Conservation (phyloP, 2,797 vertebrate genomes). For the Onychomys torridus region DNA sequence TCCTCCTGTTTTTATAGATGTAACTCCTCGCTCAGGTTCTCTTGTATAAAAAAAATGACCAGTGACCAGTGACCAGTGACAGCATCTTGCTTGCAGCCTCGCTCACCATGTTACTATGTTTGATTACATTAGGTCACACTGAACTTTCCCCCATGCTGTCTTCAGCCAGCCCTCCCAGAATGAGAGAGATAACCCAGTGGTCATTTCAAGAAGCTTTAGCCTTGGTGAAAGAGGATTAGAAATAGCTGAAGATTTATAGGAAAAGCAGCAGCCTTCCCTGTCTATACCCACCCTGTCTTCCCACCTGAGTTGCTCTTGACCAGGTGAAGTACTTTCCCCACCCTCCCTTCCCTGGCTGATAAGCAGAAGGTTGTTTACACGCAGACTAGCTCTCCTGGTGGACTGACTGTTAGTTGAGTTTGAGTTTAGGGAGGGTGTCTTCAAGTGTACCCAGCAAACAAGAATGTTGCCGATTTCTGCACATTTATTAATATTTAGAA, state of each 20-base stretch:
- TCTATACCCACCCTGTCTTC: background rate
- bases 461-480: background rate
- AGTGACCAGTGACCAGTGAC: background rate
- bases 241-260: constrained; percentile 49
- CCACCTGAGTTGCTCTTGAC: constrained; percentile 50
- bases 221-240: constrained; percentile 37
- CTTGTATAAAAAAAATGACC: background rate
- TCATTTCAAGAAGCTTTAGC: constrained; percentile 36
- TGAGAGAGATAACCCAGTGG: background rate
- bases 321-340: constrained; percentile 16
- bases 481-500: constrained; percentile 27
- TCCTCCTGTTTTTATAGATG: background rate
- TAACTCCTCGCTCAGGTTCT: background rate
- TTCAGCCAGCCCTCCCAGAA: constrained; percentile 53
- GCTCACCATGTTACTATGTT: constrained; percentile 28
- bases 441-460: background rate
- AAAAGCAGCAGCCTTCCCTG: constrained; percentile 20
- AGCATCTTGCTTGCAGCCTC: constrained; percentile 18
- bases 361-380: background rate
- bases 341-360: background rate
- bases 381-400: background rate
- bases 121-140: constrained; percentile 66
- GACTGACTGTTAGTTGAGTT: background rate
- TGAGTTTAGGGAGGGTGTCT: background rate
- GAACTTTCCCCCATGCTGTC: constrained; percentile 54